Conservation (phyloP, 1,140 invertebrate genomes). For the Neuroterus valhalla region DNA sequence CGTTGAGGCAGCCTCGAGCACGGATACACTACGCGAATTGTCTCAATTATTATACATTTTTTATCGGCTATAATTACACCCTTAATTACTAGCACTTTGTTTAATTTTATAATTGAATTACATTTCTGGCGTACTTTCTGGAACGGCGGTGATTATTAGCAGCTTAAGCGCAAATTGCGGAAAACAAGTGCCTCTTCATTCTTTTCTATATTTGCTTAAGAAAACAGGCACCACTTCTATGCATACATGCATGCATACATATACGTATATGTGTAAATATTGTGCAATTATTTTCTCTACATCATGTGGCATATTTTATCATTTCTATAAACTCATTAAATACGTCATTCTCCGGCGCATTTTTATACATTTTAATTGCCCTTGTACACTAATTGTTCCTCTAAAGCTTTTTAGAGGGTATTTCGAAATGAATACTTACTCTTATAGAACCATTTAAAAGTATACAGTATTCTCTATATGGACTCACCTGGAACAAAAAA, state of each 20-base stretch:
- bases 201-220: no score
- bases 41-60: slow-evolving; percentile 28
- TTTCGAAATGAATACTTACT: not conserved
- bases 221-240: no score
- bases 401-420: not conserved
- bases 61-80: slow-evolving; percentile 10
- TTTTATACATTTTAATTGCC: slow-evolving; percentile 7
- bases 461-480: not conserved
- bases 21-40: not conserved
- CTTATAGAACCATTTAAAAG: not conserved
- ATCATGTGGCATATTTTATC: not conserved
- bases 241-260: no score
- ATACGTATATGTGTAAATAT: no score
- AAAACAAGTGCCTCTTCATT: no score
- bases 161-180: not conserved
- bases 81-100: slow-evolving; percentile 25
- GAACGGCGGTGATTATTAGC: slow-evolving; percentile 11
- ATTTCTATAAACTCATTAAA: not conserved
- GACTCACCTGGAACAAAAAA: slow-evolving; percentile 22
- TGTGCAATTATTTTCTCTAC: not conserved
- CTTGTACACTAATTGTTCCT: not conserved
- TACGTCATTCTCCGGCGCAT: not conserved
- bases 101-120: slow-evolving; percentile 29
- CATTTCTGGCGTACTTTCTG: not conserved
- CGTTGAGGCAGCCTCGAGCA: not conserved